These are phyloP conservation scores for Ochropleura plecta DNA, from an alignment of 2,888 invertebrate species.

Conservation along the genomic window DNA sequence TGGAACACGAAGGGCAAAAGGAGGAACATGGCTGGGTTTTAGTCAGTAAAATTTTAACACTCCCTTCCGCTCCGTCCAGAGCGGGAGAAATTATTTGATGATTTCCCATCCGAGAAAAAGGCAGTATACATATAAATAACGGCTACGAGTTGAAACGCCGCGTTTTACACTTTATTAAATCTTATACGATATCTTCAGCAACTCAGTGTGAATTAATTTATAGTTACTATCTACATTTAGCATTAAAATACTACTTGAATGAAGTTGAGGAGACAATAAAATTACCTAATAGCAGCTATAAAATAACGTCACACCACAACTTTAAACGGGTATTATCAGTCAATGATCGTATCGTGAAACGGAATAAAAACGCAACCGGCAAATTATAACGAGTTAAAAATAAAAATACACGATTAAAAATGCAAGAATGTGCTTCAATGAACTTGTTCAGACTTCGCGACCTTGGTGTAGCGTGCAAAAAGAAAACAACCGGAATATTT, in stretches of 20 bases:
- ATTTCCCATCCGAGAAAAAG: no score
- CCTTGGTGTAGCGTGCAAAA: constrained; percentile 78
- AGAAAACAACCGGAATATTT: constrained; percentile 74
- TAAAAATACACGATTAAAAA: constrained; percentile 65
- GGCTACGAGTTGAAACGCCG: constrained; percentile 13
- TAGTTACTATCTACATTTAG: constrained; percentile 30
- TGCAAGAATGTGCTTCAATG: constrained; percentile 76
- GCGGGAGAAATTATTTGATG: no score
- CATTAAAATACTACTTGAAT: constrained; percentile 33
- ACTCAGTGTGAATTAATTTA: constrained; percentile 53
- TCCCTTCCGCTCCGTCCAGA: no score
- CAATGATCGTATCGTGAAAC: constrained; percentile 36
- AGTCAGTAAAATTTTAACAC: no score
- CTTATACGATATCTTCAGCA: constrained; percentile 54
- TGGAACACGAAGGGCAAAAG: no score
- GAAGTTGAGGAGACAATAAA: constrained; percentile 39
- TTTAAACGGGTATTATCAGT: constrained; percentile 28
- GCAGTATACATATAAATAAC: constrained; percentile 38
- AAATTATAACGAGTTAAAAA: constrained; percentile 58
- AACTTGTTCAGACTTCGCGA: constrained; percentile 76
- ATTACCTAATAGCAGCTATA: constrained; percentile 46
- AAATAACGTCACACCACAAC: constrained; percentile 39
- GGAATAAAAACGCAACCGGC: constrained; percentile 41
- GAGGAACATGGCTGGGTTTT: no score
- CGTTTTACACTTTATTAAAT: constrained; percentile 34